A percentile compares a stretch with the other conserved stretches of the same genome.
These are phyloP conservation scores for Calephelis perditalis DNA, from an alignment of 2,888 invertebrate species.

Conservation along the genomic window DNA sequence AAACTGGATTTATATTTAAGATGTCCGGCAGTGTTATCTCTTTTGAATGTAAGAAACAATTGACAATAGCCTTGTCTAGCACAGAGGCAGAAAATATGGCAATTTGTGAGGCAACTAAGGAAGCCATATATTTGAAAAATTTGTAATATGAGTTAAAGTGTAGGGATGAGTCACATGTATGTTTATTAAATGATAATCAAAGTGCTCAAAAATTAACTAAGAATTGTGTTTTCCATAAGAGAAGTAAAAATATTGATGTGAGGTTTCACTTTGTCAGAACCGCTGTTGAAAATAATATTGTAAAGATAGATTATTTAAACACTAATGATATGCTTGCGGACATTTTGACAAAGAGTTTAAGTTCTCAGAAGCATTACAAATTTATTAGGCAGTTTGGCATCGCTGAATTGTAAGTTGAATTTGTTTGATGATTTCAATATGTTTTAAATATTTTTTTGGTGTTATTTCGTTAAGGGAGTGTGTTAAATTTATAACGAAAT, in stretches of 20 bases:
- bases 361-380: too few species aligned
- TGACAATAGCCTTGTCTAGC: constrained; percentile 19
- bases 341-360: too few species aligned
- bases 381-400: too few species aligned
- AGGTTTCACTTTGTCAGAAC: constrained; percentile 21
- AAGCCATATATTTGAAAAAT: constrained; percentile 19
- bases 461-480: background rate
- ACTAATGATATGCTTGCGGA: constrained; percentile 4
- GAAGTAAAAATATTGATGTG: constrained; percentile 23
- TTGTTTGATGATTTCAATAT: too few species aligned
- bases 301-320: constrained; percentile 17
- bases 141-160: constrained; percentile 18
- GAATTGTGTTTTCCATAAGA: constrained; percentile 21
- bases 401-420: too few species aligned
- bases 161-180: constrained; percentile 17
- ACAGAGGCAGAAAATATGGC: constrained; percentile 17
- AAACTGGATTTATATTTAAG: background rate
- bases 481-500: background rate
- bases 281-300: constrained; percentile 20
- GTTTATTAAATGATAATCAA: constrained; percentile 26
- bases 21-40: constrained; percentile 1
- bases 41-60: constrained; percentile 16
- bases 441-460: too few species aligned
- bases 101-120: constrained; percentile 19
- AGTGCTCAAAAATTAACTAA: constrained; percentile 21